Evolutionary conservation across 2,113 vertebrate genomes (phyloP), one percentile per base, ranked within the genome.

Genomic region (Clarias gariepinus): DNA sequence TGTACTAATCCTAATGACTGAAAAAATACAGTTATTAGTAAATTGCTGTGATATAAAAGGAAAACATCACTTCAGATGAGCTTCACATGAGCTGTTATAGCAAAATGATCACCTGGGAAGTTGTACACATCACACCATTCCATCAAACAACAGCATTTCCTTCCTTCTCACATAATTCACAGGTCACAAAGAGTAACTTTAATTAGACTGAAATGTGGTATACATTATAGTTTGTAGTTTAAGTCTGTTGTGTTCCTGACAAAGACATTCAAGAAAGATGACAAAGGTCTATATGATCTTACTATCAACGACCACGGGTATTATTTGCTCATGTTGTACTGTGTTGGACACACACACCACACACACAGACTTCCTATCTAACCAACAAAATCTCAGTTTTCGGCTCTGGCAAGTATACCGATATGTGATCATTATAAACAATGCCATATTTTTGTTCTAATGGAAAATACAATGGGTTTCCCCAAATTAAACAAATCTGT

Each of bases 391-490:
- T 81, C 82, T 85, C 82, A 79, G 74, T 77, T 82, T 88, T 68
- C 83, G 84, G 30, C 69, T 63, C 69, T 85, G 79, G 28, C 83
- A 89, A 36, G 58, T 83, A 87, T 86, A n/a, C n/a, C n/a, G 63
- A 85, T 73, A 87, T 86, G 63, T 63, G 55, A 61, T 13, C 60
- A 88, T 87, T 12, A 63, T 68, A 86, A 74, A 64, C 53, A 69
- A 81, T 57, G 55, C 68, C 74, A 81, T 85, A 85, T 82, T 82
- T 89, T 69, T 58, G 19, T 74, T 61, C 86, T 82, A 58, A 73
- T 85, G 84, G 82, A 86, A 89, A 74, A 83, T 82, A 52, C 47
- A 79, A 30, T 41, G n/a, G 81, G 83, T 82, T 80, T 85, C 74
- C 77, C 79, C 64, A 85, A 85, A 80, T 85, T n/a, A 88, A 87